phyloP scores from a whole-genome alignment of 2,888 invertebrate genomes.

The Pammene aurita region DNA sequence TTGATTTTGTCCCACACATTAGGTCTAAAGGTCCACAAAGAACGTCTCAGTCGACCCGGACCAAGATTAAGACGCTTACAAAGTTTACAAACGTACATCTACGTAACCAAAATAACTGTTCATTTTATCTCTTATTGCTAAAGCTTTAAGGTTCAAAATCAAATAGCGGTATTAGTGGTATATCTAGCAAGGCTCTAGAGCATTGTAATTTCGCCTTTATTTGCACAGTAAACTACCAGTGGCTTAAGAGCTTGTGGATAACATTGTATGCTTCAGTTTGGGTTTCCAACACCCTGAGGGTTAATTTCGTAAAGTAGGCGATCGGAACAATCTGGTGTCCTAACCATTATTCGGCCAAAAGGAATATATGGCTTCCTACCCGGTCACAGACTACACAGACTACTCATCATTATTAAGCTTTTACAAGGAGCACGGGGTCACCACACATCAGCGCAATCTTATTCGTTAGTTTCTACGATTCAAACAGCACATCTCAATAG shows the following conservation, averaged over 20 bases:
- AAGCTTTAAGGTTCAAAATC: neutral
- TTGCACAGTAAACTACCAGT: too few species aligned
- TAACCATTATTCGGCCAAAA: too few species aligned
- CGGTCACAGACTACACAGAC: too few species aligned
- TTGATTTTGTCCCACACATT: neutral
- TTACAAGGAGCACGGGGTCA: too few species aligned
- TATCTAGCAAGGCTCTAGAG: neutral
- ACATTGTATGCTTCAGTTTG: neutral
- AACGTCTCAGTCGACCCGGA: neutral
- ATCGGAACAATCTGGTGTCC: neutral
- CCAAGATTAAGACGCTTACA: constrained; percentile 1
- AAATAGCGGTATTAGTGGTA: neutral
- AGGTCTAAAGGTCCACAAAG: neutral
- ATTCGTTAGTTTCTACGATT: too few species aligned
- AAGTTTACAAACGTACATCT: neutral
- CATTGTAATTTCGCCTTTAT: neutral
- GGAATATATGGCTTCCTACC: too few species aligned
- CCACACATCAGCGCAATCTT: too few species aligned
- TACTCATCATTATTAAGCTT: too few species aligned
- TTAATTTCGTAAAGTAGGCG: neutral
- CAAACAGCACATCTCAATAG: too few species aligned
- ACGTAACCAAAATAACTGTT: too few species aligned
- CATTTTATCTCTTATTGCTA: constrained; percentile 1
- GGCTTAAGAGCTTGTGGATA: neutral
- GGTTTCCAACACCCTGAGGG: neutral